Conservation (phyloP, 2,888 invertebrate genomes). For the Drosophila setosimentum region DNA sequence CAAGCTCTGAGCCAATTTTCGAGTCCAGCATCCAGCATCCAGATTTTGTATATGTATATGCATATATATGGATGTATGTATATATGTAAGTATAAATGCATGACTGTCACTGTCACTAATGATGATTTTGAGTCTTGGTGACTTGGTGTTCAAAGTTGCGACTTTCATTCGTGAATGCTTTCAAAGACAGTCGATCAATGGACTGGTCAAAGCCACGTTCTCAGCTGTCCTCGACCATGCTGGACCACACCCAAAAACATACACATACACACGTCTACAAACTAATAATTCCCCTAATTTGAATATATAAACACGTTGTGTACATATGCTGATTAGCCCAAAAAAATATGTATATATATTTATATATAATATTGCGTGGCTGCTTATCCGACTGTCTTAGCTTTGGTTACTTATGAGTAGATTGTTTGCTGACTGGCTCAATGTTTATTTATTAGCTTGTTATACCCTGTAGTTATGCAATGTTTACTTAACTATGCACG, state of each 20-base stretch:
- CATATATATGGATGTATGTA: background rate
- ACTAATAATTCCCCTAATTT: slow-evolving; percentile 19
- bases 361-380: slow-evolving; percentile 12
- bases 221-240: slow-evolving; percentile 13
- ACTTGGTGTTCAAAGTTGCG: slow-evolving; percentile 5
- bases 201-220: slow-evolving; percentile 17
- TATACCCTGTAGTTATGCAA: slow-evolving; percentile 1
- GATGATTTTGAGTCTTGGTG: slow-evolving; percentile 10
- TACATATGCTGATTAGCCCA: slow-evolving; percentile 46
- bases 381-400: slow-evolving; percentile 16
- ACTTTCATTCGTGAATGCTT: slow-evolving; percentile 36
- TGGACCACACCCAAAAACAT: slow-evolving; percentile 31
- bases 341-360: background rate
- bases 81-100: accelerated
- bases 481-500: background rate
- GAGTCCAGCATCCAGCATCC: slow-evolving; percentile 19
- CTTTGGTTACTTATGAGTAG: background rate
- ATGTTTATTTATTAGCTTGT: slow-evolving; percentile 26
- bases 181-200: slow-evolving; percentile 30
- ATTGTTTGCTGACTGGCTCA: slow-evolving; percentile 30
- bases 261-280: background rate
- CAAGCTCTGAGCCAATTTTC: slow-evolving; percentile 1
- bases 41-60: background rate
- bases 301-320: slow-evolving; percentile 36
- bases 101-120: slow-evolving; percentile 1